These are phyloP conservation scores for Lithobates pipiens DNA, from an alignment of 2,797 vertebrate genomes.

Conservation along the genomic window DNA sequence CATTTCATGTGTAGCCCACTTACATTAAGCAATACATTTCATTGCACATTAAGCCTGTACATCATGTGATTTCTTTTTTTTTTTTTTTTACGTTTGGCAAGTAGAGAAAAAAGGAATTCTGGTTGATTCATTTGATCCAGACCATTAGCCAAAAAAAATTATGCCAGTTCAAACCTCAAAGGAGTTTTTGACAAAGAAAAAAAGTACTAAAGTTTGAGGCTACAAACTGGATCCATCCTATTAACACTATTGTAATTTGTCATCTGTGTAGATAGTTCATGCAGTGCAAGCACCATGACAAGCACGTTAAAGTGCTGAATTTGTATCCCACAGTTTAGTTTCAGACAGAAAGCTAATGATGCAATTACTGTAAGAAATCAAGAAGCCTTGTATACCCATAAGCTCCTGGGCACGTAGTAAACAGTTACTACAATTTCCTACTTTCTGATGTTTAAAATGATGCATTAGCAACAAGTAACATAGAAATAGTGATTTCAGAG, in stretches of 20 bases:
- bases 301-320: background rate
- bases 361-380: background rate
- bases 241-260: conserved; percentile 17
- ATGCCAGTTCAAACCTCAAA: conserved; percentile 24
- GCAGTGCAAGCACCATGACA: background rate
- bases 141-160: conserved; percentile 31
- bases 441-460: background rate
- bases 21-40: background rate
- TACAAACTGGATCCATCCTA: background rate
- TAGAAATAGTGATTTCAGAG: background rate
- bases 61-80: conserved; percentile 16
- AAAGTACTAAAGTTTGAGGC: background rate
- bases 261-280: background rate
- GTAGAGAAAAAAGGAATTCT: background rate
- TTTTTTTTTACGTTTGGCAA: conserved; percentile 31
- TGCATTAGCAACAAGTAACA: background rate
- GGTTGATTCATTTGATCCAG: conserved; percentile 44
- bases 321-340: conserved; percentile 7
- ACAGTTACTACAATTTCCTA: background rate
- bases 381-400: background rate
- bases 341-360: conserved; percentile 1
- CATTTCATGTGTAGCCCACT: background rate
- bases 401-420: background rate
- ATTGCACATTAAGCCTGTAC: background rate
- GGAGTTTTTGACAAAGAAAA: conserved; percentile 30